A percentile compares a stretch with the other conserved stretches of the same genome.
Conservation (phyloP, 2,797 vertebrate genomes). For the Steatocranus sp. region DNA sequence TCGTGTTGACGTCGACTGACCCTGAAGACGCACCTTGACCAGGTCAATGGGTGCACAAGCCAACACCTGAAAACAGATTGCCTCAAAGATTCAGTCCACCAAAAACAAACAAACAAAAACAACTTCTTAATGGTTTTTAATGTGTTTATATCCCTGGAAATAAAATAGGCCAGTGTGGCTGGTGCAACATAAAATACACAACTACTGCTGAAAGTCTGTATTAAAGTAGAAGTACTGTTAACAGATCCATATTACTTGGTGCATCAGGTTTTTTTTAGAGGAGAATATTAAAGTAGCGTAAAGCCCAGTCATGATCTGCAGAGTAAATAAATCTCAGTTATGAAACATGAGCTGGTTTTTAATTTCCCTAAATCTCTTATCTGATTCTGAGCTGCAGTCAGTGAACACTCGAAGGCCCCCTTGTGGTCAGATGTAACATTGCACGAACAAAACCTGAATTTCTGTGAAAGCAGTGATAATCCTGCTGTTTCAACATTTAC, state of each 20-base stretch:
- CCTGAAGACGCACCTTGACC: constrained; percentile 87
- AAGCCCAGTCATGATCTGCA: neutral
- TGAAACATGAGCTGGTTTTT: neutral
- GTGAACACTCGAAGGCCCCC: neutral
- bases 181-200: neutral
- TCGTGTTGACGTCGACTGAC: constrained; percentile 55
- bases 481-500: neutral
- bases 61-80: constrained; percentile 62
- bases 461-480: neutral
- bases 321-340: neutral
- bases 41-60: constrained; percentile 78
- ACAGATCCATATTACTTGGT: neutral
- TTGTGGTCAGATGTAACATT: neutral
- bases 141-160: neutral
- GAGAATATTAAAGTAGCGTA: neutral
- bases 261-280: neutral
- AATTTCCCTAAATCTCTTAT: neutral
- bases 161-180: neutral
- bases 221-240: neutral
- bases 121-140: neutral
- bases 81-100: neutral
- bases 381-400: neutral
- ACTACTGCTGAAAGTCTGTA: neutral
- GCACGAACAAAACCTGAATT: neutral
- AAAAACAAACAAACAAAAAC: neutral